A percentile compares a stretch with the other conserved stretches of the same genome.
phyloP scores from a whole-genome alignment of 2,888 invertebrate genomes.

The Tenthredo mesomela region DNA sequence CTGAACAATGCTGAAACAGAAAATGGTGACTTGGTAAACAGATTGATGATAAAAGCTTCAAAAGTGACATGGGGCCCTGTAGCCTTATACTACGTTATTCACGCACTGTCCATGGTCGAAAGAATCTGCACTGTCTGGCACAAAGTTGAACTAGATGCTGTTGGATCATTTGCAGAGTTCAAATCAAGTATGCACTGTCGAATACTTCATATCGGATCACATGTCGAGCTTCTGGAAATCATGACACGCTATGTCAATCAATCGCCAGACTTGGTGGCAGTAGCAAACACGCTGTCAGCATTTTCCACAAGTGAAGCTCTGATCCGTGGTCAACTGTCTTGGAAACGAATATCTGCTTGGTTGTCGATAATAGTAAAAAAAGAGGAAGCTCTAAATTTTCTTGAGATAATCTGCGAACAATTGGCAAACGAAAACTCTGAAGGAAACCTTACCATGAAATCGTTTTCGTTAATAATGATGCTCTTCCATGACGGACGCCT shows the following conservation, averaged over 20 bases:
- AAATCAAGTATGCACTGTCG: conserved; percentile 64
- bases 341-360: conserved; percentile 63
- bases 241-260: conserved; percentile 62
- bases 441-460: conserved; percentile 55
- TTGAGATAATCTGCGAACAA: conserved; percentile 57
- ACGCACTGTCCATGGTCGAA: conserved; percentile 60
- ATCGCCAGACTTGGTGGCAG: conserved; percentile 58
- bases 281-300: conserved; percentile 62
- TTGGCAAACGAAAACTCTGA: conserved; percentile 39
- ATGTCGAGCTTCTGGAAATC: conserved; percentile 70
- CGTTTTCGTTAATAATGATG: conserved; percentile 64
- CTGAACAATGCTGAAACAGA: conserved; percentile 59
- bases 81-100: conserved; percentile 71
- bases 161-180: conserved; percentile 63
- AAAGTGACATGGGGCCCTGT: conserved; percentile 74
- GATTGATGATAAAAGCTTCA: conserved; percentile 61
- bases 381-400: conserved; percentile 59
- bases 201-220: conserved; percentile 66
- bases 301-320: conserved; percentile 64
- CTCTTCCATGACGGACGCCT: conserved; percentile 66
- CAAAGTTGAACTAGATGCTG: conserved; percentile 60
- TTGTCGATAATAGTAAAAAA: conserved; percentile 55
- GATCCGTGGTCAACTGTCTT: conserved; percentile 60
- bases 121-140: conserved; percentile 61
- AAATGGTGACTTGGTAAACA: conserved; percentile 60